A percentile compares a stretch with the other conserved stretches of the same genome.
phyloP scores from a whole-genome alignment of 2,797 vertebrate species.

The Enteromius radiatus region DNA sequence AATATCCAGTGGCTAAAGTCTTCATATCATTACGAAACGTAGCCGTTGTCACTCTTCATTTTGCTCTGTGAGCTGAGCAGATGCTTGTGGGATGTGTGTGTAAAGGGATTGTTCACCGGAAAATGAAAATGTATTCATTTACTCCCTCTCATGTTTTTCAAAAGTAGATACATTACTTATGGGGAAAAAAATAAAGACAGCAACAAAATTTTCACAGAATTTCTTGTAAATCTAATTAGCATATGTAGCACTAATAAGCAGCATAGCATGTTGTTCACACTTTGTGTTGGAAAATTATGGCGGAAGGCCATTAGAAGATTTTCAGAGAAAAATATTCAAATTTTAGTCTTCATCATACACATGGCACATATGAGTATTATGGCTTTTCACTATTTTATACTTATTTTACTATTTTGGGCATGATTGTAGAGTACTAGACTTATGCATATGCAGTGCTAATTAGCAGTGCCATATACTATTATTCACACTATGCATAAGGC shows the following conservation, averaged over 20 bases:
- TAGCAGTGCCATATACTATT: neutral
- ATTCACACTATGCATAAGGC: neutral
- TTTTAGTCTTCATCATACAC: neutral
- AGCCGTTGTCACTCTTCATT: slow-evolving; percentile 22
- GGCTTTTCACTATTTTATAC: neutral
- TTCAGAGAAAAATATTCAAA: neutral
- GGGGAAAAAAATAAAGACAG: too few species aligned
- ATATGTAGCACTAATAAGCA: neutral
- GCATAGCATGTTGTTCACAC: neutral
- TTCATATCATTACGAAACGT: slow-evolving; percentile 11
- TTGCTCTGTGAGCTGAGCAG: neutral
- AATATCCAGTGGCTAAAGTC: slow-evolving; percentile 25
- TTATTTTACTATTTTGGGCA: too few species aligned
- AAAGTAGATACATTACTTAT: neutral
- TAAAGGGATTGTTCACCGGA: neutral
- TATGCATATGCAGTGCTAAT: neutral
- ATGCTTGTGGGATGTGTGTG: neutral
- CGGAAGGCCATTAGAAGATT: neutral
- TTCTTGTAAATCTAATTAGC: slow-evolving; percentile 18
- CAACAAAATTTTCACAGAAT: too few species aligned
- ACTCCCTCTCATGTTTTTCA: neutral
- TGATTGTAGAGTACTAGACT: neutral
- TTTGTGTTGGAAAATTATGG: neutral
- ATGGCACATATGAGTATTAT: neutral
- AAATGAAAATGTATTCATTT: neutral